Percentiles rank a stretch among this genome's conserved stretches.
These are phyloP conservation scores for Phaenicophaeus curvirostris DNA, from an alignment of 2,797 vertebrate species.

Conservation along the genomic window DNA sequence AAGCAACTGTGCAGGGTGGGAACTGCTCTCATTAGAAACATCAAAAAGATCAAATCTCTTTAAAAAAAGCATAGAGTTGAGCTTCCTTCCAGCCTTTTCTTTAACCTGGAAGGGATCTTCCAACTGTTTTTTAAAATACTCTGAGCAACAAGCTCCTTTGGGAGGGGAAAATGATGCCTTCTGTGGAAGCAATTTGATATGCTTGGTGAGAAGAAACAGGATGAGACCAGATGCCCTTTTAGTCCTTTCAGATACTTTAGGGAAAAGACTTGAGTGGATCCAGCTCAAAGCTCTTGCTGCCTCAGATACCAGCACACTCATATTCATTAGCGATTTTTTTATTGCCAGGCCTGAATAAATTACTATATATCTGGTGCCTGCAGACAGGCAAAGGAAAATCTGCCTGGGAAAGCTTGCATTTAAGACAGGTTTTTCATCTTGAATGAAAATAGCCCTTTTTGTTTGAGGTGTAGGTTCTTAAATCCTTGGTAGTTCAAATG, in stretches of 20 bases:
- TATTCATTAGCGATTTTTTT: slow-evolving; percentile 30
- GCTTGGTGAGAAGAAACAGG: neutral
- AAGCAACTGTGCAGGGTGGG: neutral
- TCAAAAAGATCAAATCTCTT: neutral
- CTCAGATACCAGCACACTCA: neutral
- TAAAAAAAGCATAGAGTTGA: neutral
- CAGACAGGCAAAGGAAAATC: slow-evolving; percentile 21
- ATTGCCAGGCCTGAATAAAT: slow-evolving; percentile 40
- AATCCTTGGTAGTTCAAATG: slow-evolving; percentile 8
- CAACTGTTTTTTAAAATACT: neutral
- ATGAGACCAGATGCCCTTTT: neutral
- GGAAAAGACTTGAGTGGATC: neutral
- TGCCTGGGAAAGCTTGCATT: slow-evolving; percentile 14
- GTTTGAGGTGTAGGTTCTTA: neutral
- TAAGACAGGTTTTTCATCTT: neutral
- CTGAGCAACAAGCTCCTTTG: neutral
- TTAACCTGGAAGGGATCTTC: neutral
- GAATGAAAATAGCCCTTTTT: neutral
- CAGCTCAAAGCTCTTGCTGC: slow-evolving; percentile 11
- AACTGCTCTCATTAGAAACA: neutral
- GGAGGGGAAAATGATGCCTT: neutral
- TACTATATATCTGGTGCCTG: slow-evolving; percentile 23
- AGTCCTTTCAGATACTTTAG: neutral
- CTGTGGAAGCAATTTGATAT: neutral
- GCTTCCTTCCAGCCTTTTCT: neutral